Percentiles rank a stretch among this genome's conserved stretches.
phyloP scores from a whole-genome alignment of 1,140 invertebrate genomes.

The Pomacea maculata region DNA sequence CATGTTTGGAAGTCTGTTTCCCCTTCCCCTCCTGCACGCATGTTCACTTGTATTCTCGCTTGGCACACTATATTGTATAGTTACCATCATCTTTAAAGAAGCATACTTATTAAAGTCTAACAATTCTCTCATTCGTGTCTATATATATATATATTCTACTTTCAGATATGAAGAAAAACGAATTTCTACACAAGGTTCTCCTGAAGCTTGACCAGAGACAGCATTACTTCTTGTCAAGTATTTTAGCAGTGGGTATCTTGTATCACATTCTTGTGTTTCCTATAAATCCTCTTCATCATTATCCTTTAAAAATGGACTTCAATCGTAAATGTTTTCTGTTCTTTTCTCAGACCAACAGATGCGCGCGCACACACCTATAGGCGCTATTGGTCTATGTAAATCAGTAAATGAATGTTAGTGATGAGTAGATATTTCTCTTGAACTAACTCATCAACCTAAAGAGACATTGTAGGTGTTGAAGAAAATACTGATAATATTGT shows the following conservation, averaged over 20 bases:
- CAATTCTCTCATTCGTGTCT: too few relatives aligned
- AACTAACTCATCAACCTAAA: too few relatives aligned
- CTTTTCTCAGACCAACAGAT: background rate
- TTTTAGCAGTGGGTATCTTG: constrained; percentile 49
- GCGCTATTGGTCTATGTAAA: too few relatives aligned
- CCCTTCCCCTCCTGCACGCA: background rate
- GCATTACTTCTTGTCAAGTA: constrained; percentile 59
- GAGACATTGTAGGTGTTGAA: too few relatives aligned
- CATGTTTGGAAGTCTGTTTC: background rate
- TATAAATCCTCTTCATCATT: background rate
- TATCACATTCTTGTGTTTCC: background rate
- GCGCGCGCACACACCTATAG: too few relatives aligned
- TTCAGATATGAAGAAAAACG: constrained; percentile 58
- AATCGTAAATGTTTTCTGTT: background rate
- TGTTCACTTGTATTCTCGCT: background rate
- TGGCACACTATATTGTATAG: background rate
- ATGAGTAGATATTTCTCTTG: too few relatives aligned
- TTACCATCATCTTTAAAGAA: too few relatives aligned
- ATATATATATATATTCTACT: too few relatives aligned
- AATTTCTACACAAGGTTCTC: constrained; percentile 60
- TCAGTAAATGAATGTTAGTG: too few relatives aligned
- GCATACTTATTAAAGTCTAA: too few relatives aligned
- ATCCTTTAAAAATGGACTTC: background rate
- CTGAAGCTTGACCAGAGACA: constrained; percentile 58
- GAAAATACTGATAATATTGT: too few relatives aligned